Conservation (phyloP, 2,113 vertebrate species). For the Cairina moschata region DNA sequence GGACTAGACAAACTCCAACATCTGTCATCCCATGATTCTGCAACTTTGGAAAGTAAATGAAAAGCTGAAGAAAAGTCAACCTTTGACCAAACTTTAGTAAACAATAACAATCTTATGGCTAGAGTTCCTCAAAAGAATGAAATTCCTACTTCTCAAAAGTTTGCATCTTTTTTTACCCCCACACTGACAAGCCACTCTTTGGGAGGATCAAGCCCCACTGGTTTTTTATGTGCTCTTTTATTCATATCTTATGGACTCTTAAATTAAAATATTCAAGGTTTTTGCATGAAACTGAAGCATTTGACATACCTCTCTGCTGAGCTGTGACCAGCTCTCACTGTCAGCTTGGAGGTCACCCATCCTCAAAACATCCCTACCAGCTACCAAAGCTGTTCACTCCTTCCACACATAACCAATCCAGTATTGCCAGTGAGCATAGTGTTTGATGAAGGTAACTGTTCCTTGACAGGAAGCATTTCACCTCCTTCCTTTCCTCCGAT, state of each 20-base stretch:
- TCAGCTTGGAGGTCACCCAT: neutral
- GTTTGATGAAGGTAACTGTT: neutral
- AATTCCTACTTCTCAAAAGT: neutral
- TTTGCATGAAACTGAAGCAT: neutral
- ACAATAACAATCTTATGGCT: neutral
- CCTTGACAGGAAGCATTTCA: neutral
- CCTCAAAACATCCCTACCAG: neutral
- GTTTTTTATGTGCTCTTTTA: neutral
- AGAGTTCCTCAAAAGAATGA: neutral
- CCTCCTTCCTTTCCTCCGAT: neutral
- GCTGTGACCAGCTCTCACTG: neutral
- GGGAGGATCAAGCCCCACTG: neutral
- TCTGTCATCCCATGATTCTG: neutral
- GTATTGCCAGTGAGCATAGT: rapidly evolving
- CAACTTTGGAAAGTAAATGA: neutral
- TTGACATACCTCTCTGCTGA: neutral
- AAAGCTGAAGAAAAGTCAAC: neutral
- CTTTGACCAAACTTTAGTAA: neutral
- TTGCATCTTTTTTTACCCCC: neutral
- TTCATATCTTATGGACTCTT: neutral
- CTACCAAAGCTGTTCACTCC: neutral
- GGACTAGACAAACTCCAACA: neutral
- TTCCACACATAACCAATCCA: neutral
- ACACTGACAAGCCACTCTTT: neutral
- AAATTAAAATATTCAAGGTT: neutral